Conservation (phyloP, 2,888 invertebrate species). For the Nycteola revayana region DNA sequence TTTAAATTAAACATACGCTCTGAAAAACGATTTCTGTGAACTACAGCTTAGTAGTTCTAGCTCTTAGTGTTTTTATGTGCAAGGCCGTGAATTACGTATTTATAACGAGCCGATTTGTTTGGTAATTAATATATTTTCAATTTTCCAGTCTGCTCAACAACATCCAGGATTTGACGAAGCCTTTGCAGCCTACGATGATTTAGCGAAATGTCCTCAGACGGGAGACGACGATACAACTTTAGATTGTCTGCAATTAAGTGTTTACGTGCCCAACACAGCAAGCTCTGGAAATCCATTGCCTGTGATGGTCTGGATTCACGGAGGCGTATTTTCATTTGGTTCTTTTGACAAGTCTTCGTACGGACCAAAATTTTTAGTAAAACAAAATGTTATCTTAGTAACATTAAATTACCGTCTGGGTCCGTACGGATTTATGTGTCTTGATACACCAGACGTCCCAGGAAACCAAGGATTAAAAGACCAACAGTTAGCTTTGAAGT, state of each 20-base stretch:
- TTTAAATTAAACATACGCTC: too few species aligned
- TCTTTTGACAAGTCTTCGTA: constrained; percentile 35
- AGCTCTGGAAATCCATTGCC: constrained; percentile 41
- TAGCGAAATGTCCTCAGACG: constrained; percentile 50
- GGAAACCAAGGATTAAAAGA: constrained; percentile 63
- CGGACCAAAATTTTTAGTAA: constrained; percentile 48
- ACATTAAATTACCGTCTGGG: constrained; percentile 57
- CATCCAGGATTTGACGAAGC: constrained; percentile 40
- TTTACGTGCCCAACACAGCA: constrained; percentile 49
- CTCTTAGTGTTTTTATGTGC: too few species aligned
- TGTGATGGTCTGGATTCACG: constrained; percentile 54
- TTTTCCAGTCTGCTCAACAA: constrained; percentile 43
- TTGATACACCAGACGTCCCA: constrained; percentile 44
- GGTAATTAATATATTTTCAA: neutral
- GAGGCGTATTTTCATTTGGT: constrained; percentile 46
- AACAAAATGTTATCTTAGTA: constrained; percentile 51
- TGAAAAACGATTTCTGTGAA: too few species aligned
- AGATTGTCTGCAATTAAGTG: constrained; percentile 52
- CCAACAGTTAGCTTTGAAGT: constrained; percentile 49
- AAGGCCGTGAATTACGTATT: too few species aligned
- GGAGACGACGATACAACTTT: constrained; percentile 36
- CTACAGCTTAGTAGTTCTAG: too few species aligned
- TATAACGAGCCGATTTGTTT: too few species aligned
- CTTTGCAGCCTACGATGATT: constrained; percentile 53
- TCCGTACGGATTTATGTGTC: constrained; percentile 59